A percentile compares a stretch with the other conserved stretches of the same genome.
Evolutionary conservation across 1,140 invertebrate species (phyloP).

Genomic region (Drosophila bifasciata): DNA sequence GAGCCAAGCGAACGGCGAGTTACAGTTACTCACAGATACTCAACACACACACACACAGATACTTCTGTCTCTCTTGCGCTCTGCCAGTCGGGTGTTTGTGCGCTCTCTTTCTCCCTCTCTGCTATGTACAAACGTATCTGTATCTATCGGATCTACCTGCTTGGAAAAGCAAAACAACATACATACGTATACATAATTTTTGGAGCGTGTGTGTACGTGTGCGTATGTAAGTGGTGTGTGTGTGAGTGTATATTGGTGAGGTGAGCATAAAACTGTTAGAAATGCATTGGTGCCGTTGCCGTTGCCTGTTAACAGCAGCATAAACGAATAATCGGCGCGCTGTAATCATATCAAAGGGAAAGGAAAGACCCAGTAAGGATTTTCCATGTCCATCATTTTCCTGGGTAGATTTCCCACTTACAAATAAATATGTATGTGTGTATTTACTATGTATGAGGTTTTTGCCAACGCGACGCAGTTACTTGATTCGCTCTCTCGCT

Average conservation of each 20-base stretch:
- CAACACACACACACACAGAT: conserved; percentile 24
- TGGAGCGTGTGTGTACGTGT: conserved; percentile 11
- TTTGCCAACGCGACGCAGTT: too few species aligned
- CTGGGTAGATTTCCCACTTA: too few species aligned
- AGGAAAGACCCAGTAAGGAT: background rate
- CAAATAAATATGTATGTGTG: too few species aligned
- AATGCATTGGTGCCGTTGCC: conserved; percentile 27
- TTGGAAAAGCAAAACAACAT: conserved; percentile 54
- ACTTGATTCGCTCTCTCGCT: too few species aligned
- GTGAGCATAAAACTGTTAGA: conserved; percentile 42
- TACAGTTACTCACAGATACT: conserved; percentile 66
- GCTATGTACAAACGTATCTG: conserved; percentile 22
- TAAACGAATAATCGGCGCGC: background rate
- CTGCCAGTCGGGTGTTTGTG: background rate
- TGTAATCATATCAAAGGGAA: conserved; percentile 8
- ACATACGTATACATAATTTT: conserved; percentile 27
- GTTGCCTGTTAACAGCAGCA: conserved; percentile 18
- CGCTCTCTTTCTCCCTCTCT: conserved; percentile 17
- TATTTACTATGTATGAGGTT: too few species aligned
- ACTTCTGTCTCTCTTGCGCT: conserved; percentile 1
- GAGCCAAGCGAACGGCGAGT: conserved; percentile 46
- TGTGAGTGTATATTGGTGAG: conserved; percentile 8
- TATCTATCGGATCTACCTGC: conserved; percentile 58
- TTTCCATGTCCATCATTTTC: too few species aligned
- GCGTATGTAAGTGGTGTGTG: too few species aligned